A percentile compares a stretch with the other conserved stretches of the same genome.
These are phyloP conservation scores for Sylvia borin DNA, from an alignment of 2,797 vertebrate genomes.

Conservation along the genomic window DNA sequence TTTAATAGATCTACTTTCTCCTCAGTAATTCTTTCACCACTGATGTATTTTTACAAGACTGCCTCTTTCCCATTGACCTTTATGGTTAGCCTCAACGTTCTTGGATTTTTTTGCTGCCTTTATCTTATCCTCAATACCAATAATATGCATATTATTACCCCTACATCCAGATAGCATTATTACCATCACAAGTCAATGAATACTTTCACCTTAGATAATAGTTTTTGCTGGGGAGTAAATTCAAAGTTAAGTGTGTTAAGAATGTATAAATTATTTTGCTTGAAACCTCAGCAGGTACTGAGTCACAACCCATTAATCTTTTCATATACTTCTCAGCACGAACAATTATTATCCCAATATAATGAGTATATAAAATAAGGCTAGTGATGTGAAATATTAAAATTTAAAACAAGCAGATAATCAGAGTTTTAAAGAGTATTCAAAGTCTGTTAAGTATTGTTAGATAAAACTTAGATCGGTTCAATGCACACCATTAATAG, in stretches of 20 bases:
- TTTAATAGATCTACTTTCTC: not conserved
- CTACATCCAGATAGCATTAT: slow-evolving; percentile 23
- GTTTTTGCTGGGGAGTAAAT: slow-evolving; percentile 57
- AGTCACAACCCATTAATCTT: slow-evolving; percentile 56
- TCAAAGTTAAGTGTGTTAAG: slow-evolving; percentile 50
- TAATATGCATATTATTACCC: slow-evolving; percentile 3
- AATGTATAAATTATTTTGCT: slow-evolving; percentile 56
- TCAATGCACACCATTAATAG: not conserved
- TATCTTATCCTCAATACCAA: not conserved
- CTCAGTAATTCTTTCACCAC: not conserved
- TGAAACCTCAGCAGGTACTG: slow-evolving; percentile 49
- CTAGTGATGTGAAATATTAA: not conserved
- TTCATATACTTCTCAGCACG: slow-evolving; percentile 16
- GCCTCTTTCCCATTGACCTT: slow-evolving; percentile 19
- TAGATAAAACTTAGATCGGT: not conserved
- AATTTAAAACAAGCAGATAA: slow-evolving; percentile 34
- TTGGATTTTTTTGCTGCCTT: slow-evolving; percentile 4
- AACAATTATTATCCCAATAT: slow-evolving; percentile 36
- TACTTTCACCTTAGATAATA: slow-evolving; percentile 56
- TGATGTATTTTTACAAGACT: not conserved
- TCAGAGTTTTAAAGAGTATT: slow-evolving; percentile 30
- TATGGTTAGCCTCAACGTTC: not conserved
- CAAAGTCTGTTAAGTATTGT: not conserved
- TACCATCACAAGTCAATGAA: slow-evolving; percentile 43
- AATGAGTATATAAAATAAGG: slow-evolving; percentile 39